Conservation (phyloP, 1,140 invertebrate species). For the Heliconius hewitsoni region DNA sequence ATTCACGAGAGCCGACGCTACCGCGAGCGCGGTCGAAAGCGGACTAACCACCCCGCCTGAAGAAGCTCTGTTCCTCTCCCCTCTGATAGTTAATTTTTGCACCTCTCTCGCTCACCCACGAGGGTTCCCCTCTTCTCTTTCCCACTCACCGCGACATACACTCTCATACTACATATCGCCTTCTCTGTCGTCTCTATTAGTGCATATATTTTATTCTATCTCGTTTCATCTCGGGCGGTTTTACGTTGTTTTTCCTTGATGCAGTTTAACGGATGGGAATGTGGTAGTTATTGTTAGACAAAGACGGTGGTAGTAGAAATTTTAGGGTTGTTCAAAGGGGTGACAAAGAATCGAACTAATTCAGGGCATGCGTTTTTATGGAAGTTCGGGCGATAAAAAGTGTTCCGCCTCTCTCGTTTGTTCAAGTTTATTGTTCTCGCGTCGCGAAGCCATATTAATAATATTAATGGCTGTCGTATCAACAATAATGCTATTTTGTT, state of each 20-base stretch:
- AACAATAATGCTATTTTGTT: constrained; percentile 65
- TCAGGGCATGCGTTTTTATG: constrained; percentile 79
- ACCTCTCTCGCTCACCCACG: constrained; percentile 61
- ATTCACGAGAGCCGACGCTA: constrained; percentile 55
- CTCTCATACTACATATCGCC: constrained; percentile 71
- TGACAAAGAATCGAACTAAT: constrained; percentile 81
- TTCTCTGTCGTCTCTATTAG: constrained; percentile 78
- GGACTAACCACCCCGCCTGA: constrained; percentile 79
- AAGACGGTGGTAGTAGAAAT: constrained; percentile 79
- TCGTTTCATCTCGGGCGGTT: constrained; percentile 79
- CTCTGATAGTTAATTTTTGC: constrained; percentile 78
- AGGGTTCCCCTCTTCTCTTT: constrained; percentile 67
- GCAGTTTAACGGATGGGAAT: constrained; percentile 80
- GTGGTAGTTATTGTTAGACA: constrained; percentile 80
- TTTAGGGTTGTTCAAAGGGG: constrained; percentile 80
- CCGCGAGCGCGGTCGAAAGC: constrained; percentile 72
- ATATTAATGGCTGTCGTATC: constrained; percentile 75
- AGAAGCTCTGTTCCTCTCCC: constrained; percentile 77
- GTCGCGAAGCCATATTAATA: constrained; percentile 75
- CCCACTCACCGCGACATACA: constrained; percentile 59
- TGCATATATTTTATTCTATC: constrained; percentile 81
- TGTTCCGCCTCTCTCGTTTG: constrained; percentile 80
- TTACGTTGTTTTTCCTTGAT: constrained; percentile 80
- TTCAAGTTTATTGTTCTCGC: constrained; percentile 77
- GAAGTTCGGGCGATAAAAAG: constrained; percentile 76